Base-by-base conservation (phyloP, 1,140 invertebrate species). In the Diprion similis region DNA sequence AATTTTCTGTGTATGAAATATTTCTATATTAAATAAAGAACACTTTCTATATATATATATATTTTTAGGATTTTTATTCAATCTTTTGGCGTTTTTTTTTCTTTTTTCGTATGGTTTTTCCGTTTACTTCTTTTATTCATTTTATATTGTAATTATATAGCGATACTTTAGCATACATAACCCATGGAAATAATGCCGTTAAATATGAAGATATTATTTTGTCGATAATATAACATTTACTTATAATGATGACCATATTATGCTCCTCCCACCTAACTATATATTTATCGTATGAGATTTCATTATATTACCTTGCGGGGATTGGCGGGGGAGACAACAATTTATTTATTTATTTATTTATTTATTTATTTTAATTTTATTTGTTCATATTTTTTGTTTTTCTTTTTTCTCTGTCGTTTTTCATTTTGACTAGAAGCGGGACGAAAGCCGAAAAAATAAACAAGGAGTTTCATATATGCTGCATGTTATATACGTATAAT, bases 371-470 rank as follows among this genome's bases (percentile, higher is more conserved):
- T n/a, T 59, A 59, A 24, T 66, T 72, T n/a, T 59, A 59, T 59
- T 59, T 59, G 3, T 59, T 13, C 11, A 66, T 37, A 18, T 66
- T 68, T 7, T 45, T 68, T 46, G 17, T 68, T 73, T 73, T 46
- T 72, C 4, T 72, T 15, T 59, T 11, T 64, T 72, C 24, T 51
- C 37, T 65, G 17, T 46, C 8, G 19, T 17, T 48, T 67, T 67
- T n/a, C 10, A 37, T 71, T 71, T 65, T 8, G 65, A 67, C 24
- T 45, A 45, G 70, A 68, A 74, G 45, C 64, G 66, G 70, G 69
- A 69, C 47, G 70, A 71, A 66, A 74, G 68, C 65, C 68, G 69
- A 74, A 70, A 66, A 66, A 66, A 66, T 70, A 69, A 66, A 71
- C 15, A 46, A 70, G 46, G 17, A 70, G 45, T n/a, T n/a, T 70